Conservation (phyloP, 2,797 vertebrate genomes). For the Poliocrania exsul region DNA sequence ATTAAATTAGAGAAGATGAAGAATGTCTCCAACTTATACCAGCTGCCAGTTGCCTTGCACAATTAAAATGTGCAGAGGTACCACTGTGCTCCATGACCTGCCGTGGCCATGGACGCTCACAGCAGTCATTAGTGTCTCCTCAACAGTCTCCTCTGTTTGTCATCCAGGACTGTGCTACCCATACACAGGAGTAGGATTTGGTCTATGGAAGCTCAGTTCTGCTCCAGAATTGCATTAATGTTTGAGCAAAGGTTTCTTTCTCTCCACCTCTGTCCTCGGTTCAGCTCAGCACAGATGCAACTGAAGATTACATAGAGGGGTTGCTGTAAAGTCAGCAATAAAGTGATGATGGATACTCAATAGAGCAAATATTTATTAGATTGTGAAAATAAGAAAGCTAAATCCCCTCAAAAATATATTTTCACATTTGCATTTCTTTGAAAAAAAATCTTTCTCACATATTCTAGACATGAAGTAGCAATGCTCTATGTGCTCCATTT, state of each 20-base stretch:
- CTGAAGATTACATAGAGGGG: background rate
- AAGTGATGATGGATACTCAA: background rate
- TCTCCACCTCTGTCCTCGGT: background rate
- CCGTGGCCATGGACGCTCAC: background rate
- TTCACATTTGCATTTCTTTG: background rate
- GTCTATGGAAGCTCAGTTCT: fast-evolving
- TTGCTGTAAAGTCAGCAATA: background rate
- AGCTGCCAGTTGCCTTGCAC: background rate
- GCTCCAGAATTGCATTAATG: background rate
- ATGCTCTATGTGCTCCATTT: background rate
- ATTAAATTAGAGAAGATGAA: conserved; percentile 23
- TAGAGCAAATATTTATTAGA: background rate
- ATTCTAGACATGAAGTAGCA: background rate
- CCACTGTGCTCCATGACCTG: background rate
- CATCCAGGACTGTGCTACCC: fast-evolving
- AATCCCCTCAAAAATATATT: background rate
- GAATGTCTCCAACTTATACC: background rate
- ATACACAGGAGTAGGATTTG: background rate
- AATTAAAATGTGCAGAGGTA: background rate
- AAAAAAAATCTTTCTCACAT: background rate
- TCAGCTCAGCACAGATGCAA: background rate
- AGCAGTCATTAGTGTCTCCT: background rate
- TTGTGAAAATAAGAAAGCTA: background rate
- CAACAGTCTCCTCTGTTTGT: background rate
- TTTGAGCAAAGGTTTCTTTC: background rate